Base-by-base conservation (phyloP, 1,140 invertebrate species). In the Cotesia glomerata region DNA sequence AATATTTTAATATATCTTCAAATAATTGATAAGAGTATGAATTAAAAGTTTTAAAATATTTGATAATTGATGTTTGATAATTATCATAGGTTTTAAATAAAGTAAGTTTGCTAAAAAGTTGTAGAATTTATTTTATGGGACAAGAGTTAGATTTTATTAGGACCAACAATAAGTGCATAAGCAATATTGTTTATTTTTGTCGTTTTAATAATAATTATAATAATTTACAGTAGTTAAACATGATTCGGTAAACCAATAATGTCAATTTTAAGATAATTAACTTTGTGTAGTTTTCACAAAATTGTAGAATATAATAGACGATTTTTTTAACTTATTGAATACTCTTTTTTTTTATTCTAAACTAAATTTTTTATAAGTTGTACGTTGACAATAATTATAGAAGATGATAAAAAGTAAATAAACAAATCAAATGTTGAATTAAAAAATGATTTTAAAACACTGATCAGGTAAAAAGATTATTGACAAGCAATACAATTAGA, bases 181-280 rank as follows among this genome's bases (percentile, higher is more conserved):
- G n/a, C 18, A 64, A 71, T 63, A 63, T 64, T 64, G 14, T 71
- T 71, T 71, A 71, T 71, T 71, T 63, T 49, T 32, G 7, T 71
- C n/a, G 18, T 32, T 36, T 39, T 36, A 18, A 58, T 56, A 34
- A 35, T 68, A 36, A 71, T 26, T 26, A 26, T 54, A 56, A 56
- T 71, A 71, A 71, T 64, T 71, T 71, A 71, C 69, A 71, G 51
- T 65, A 52, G 45, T 71, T 71, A 52, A 39, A 71, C 51, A 52
- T 65, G 39, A 65, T 34, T 71, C 32, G 69, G 49, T 61, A 18
- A 52, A 56, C 13, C 51, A 51, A 32, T 51, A 36, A 39, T 36
- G 16, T 70, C 34, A 32, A 51, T 49, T 49, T 39, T 16, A 69
- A 36, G 18, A 34, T 54, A 63, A 36, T 51, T 9, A 35, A 34